These are phyloP conservation scores for Chrysodeixis includens DNA, from an alignment of 2,888 invertebrate genomes.

Conservation along the genomic window DNA sequence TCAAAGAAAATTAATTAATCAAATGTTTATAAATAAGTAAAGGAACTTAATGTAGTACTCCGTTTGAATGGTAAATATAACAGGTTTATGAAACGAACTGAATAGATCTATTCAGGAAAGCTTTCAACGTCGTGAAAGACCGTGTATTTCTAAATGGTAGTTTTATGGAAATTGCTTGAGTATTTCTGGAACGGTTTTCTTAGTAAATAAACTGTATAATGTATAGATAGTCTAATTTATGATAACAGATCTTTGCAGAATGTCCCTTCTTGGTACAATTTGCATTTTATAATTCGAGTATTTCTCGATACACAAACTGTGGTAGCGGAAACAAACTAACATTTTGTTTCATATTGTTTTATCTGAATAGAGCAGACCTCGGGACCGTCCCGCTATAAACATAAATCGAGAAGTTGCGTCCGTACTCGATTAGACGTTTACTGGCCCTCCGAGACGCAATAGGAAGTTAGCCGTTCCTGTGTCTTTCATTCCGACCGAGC, in stretches of 20 bases:
- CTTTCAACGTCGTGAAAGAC: not conserved
- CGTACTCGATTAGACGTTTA: slow-evolving; percentile 38
- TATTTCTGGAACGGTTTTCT: slow-evolving; percentile 1
- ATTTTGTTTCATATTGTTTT: not conserved
- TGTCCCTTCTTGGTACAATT: too few relatives aligned
- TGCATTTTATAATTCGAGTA: not conserved
- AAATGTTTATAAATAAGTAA: not conserved
- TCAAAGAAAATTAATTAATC: not conserved
- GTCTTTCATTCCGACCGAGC: slow-evolving; percentile 10
- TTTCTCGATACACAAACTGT: not conserved
- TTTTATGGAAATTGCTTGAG: slow-evolving; percentile 3
- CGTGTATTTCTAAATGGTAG: slow-evolving; percentile 1
- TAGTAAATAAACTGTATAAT: not conserved
- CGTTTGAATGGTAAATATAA: not conserved
- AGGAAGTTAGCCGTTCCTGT: slow-evolving; percentile 27
- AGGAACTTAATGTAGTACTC: not conserved
- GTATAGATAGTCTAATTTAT: not conserved
- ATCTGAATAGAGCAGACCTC: not conserved
- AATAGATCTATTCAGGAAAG: slow-evolving; percentile 5
- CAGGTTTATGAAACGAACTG: not conserved
- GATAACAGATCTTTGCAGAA: not conserved
- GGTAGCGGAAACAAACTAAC: not conserved
- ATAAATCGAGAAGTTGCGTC: slow-evolving; percentile 31
- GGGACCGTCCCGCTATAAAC: slow-evolving; percentile 13
- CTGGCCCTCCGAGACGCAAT: slow-evolving; percentile 27